Evolutionary conservation across 1,140 invertebrate species (phyloP).

Genomic region (Drosophila mauritiana): DNA sequence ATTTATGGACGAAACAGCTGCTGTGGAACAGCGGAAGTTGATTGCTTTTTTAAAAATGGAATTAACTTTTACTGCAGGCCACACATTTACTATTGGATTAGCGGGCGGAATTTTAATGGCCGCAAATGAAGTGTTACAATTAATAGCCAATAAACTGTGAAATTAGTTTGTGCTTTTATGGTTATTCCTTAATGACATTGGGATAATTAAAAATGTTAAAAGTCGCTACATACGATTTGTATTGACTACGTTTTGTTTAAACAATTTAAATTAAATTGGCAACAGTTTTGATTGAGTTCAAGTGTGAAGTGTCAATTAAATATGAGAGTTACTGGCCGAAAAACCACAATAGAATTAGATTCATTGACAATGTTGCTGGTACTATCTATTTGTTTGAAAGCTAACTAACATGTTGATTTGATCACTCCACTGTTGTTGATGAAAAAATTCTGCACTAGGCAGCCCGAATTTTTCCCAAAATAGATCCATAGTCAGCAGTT

Average conservation of each 20-base stretch:
- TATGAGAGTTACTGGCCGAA: too few relatives aligned
- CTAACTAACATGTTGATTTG: too few relatives aligned
- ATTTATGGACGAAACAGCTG: conserved; percentile 22
- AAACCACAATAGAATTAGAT: too few relatives aligned
- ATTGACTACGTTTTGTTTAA: too few relatives aligned
- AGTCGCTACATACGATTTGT: not conserved
- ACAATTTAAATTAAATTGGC: too few relatives aligned
- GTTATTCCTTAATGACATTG: conserved; percentile 11
- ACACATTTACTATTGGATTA: conserved; percentile 9
- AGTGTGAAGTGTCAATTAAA: too few relatives aligned
- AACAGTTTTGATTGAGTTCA: too few relatives aligned
- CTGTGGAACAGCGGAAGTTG: conserved; percentile 16
- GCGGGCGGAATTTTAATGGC: conserved; percentile 9
- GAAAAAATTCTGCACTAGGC: not conserved
- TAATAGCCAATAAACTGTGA: conserved; percentile 27
- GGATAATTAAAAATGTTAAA: conserved; percentile 19
- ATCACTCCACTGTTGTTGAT: too few relatives aligned
- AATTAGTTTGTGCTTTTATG: conserved; percentile 20
- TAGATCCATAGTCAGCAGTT: conserved; percentile 7
- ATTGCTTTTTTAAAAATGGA: conserved; percentile 36
- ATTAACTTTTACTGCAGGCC: conserved; percentile 16
- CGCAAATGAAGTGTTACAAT: conserved; percentile 13
- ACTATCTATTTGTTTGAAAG: too few relatives aligned
- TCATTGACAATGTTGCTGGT: too few relatives aligned
- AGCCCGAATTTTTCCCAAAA: conserved; percentile 1